These are phyloP conservation scores for Clinocottus analis DNA, from an alignment of 2,113 vertebrate genomes.

Conservation along the genomic window DNA sequence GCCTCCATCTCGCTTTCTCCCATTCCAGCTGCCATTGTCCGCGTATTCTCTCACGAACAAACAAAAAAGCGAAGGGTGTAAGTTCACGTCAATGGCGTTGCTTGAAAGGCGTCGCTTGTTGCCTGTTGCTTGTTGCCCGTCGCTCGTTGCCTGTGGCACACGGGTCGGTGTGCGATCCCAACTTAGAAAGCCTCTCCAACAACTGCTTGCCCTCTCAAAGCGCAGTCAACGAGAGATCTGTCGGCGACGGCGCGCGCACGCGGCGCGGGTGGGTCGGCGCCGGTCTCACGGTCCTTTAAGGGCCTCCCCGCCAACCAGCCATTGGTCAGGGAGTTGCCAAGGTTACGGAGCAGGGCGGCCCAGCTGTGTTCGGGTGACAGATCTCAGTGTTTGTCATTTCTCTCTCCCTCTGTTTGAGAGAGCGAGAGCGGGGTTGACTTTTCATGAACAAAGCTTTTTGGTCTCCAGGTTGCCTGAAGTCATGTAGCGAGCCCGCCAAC, in stretches of 20 bases:
- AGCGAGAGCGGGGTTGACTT: constrained; percentile 29
- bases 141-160: not conserved
- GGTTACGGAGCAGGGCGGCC: constrained; percentile 66
- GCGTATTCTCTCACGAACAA: not conserved
- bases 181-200: constrained; percentile 27
- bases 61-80: not conserved
- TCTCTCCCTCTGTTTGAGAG: constrained; percentile 17
- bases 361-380: constrained; percentile 59
- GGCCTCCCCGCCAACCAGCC: constrained; percentile 56
- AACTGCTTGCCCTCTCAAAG: constrained; percentile 49
- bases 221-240: constrained; percentile 46
- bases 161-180: not conserved
- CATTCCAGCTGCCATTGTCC: not conserved
- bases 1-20: constrained; percentile 16
- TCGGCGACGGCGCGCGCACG: constrained; percentile 34
- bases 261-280: too few relatives aligned
- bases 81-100: not conserved
- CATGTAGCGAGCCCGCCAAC: constrained; percentile 22
- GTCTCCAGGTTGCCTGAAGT: constrained; percentile 48
- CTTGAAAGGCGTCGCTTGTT: constrained; percentile 14
- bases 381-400: constrained; percentile 48
- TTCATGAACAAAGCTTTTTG: constrained; percentile 48
- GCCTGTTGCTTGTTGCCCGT: not conserved
- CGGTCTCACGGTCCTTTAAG: constrained; percentile 55
- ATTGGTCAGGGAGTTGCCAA: constrained; percentile 75